A percentile compares a stretch with the other conserved stretches of the same genome.
phyloP scores from a whole-genome alignment of 2,888 invertebrate genomes.

The Rhodophaea formosa region DNA sequence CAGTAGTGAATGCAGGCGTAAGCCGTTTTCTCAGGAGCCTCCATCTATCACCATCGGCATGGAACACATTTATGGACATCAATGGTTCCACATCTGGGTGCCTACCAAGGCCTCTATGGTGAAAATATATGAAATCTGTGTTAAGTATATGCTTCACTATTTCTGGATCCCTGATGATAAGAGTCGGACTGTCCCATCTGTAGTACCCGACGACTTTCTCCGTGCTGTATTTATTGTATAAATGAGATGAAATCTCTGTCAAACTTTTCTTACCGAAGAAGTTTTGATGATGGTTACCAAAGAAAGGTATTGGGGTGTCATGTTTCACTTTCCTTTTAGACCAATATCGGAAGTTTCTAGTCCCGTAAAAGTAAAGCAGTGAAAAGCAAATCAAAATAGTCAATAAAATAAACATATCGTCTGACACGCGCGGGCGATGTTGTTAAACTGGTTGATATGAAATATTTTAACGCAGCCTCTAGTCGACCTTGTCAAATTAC shows the following conservation, averaged over 20 bases:
- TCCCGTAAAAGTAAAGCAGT: conserved; percentile 43
- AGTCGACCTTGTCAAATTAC: neutral
- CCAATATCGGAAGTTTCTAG: conserved; percentile 55
- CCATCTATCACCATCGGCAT: conserved; percentile 59
- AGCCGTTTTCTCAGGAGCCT: conserved; percentile 57
- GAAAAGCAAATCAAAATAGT: conserved; percentile 30
- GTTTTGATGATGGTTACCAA: conserved; percentile 52
- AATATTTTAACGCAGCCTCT: neutral
- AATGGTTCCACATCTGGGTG: conserved; percentile 43
- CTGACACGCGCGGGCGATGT: neutral
- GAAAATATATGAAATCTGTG: conserved; percentile 52
- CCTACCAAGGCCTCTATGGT: conserved; percentile 48
- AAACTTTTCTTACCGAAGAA: conserved; percentile 42
- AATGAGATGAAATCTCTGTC: conserved; percentile 37
- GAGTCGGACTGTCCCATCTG: conserved; percentile 49
- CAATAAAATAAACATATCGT: neutral
- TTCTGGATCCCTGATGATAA: conserved; percentile 56
- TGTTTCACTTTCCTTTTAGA: conserved; percentile 51
- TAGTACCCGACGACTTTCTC: conserved; percentile 62
- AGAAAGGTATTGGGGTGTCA: conserved; percentile 48
- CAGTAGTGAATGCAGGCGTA: conserved; percentile 62
- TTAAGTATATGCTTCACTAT: conserved; percentile 48
- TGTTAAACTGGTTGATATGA: neutral
- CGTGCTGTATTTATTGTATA: conserved; percentile 52
- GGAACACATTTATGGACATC: conserved; percentile 48